Conservation (phyloP, 2,113 vertebrate genomes). For the Turdus rufiventris region DNA sequence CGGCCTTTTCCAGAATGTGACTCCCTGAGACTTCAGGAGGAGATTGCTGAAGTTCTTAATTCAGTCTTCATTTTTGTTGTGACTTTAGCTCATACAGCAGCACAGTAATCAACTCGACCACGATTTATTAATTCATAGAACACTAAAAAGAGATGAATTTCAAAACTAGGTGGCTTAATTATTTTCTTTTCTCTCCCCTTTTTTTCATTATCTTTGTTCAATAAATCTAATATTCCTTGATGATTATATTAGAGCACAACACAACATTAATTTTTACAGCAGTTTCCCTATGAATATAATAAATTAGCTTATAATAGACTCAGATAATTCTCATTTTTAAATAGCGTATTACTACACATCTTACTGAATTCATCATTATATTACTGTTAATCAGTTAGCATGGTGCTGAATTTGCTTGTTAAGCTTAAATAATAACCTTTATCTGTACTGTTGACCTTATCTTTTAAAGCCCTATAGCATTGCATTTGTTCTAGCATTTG, state of each 20-base stretch:
- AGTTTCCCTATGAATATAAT: conserved; percentile 5
- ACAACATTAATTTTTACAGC: conserved; percentile 7
- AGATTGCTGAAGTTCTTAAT: neutral
- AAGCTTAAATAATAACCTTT: neutral
- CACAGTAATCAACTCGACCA: neutral
- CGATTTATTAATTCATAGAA: neutral
- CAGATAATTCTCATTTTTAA: conserved; percentile 1
- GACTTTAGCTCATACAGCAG: neutral
- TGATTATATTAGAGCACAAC: neutral
- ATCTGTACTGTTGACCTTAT: neutral
- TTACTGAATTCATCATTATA: conserved; percentile 7
- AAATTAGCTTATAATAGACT: conserved; percentile 6
- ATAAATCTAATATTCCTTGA: conserved; percentile 37
- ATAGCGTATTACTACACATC: neutral
- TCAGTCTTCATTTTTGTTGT: neutral
- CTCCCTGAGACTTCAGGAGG: neutral
- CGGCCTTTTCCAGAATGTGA: neutral
- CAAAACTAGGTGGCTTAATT: neutral
- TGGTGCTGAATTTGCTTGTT: neutral
- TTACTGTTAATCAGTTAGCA: conserved; percentile 15
- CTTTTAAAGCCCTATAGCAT: neutral
- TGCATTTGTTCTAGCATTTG: neutral
- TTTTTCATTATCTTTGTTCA: neutral
- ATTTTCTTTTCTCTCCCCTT: neutral
- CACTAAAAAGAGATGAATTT: neutral